Conservation (phyloP, 1,140 invertebrate species). For the Pantala flavescens region DNA sequence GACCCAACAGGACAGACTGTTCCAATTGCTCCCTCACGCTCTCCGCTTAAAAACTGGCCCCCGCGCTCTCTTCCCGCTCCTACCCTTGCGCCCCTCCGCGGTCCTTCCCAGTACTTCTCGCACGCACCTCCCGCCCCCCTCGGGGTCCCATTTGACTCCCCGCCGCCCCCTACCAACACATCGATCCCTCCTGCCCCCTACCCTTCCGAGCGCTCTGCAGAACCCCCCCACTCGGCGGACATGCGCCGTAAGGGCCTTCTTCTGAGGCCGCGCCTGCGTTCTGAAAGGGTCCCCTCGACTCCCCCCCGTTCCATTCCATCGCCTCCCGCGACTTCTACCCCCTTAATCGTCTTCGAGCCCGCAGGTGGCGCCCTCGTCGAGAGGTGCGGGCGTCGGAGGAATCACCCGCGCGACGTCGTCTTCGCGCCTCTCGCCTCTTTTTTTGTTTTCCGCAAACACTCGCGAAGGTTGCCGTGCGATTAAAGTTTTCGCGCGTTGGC, state of each 20-base stretch:
- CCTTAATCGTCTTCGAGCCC: not conserved
- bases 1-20: not conserved
- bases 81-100: no score
- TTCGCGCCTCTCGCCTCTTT: not conserved
- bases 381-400: not conserved
- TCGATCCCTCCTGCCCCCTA: not conserved
- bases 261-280: no score
- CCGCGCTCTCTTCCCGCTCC: not conserved
- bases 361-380: not conserved
- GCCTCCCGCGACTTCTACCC: not conserved
- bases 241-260: no score
- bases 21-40: not conserved
- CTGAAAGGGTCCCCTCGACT: no score
- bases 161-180: not conserved
- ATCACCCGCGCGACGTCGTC: not conserved
- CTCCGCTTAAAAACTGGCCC: constrained; percentile 7
- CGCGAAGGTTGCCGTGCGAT: no score
- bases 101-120: no score
- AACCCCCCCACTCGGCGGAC: not conserved
- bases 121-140: no score
- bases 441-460: not conserved
- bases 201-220: not conserved
- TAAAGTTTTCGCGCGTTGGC: no score
- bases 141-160: not conserved
- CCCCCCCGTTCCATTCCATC: not conserved